Evolutionary conservation across 2,888 invertebrate species (phyloP), one percentile per base, ranked within the genome.

Genomic region (Eupithecia centaureata): DNA sequence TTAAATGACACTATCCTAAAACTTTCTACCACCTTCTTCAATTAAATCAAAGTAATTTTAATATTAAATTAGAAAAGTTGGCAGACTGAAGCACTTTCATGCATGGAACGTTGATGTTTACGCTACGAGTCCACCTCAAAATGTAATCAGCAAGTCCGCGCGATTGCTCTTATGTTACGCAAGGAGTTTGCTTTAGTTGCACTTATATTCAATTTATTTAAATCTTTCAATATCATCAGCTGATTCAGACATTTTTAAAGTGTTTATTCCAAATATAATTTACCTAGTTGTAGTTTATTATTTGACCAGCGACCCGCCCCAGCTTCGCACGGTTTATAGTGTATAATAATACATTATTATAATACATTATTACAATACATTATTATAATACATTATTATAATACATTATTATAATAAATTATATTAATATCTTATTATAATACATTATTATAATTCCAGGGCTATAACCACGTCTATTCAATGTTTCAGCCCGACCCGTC

Each of bases 141-240:
- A 68, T 42, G 63, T 67, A 74, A 76, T 69, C 65, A 69, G 67
- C 64, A 61, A 67, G 33, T 61, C 60, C 51, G 62, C 65, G 18
- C 52, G 63, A 71, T 70, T 76, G 76, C 77, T 72, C 67, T 63
- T 70, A 56, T 67, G 72, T 70, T 73, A 76, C 70, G 71, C 69
- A 70, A 72, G 76, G 74, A 69, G 70, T 64, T 70, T 63, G 28
- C 35, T n/a, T 58, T 62, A 5, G n/a, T 32, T 32, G 22, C 61
- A 47, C 59, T 58, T 54, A 32, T 63, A 62, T 63, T 63, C 59
- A 62, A 51, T 66, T 66, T 60, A 10, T 25, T 54, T 25, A 65
- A 28, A 59, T 15, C 18, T 13, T 59, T 22, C 5, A 42, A 33
- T 38, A 13, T 27, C 1, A 22, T 47, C 22, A 22, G 47, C 1